phyloP scores from a whole-genome alignment of 2,888 invertebrate genomes.

The Platynereis dumerilii region DNA sequence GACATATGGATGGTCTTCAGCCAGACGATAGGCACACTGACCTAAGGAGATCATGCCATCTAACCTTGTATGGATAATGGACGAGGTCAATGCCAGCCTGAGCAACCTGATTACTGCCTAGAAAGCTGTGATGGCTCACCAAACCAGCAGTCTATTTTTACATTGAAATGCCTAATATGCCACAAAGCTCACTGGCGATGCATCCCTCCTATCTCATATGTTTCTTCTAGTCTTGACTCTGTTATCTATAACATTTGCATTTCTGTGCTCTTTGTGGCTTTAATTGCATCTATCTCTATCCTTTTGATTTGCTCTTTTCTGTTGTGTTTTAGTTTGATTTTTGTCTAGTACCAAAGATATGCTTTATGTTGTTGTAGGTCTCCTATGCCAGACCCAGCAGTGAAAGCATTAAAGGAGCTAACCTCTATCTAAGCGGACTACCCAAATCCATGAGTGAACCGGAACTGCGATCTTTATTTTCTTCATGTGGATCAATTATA shows the following conservation, averaged over 20 bases:
- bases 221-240: not conserved
- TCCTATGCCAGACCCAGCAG: conserved; percentile 65
- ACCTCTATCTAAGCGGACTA: conserved; percentile 65
- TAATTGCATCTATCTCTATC: conserved; percentile 1
- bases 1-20: no score
- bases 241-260: not conserved
- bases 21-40: no score
- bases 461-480: conserved; percentile 64
- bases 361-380: conserved; percentile 54
- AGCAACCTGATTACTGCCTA: no score
- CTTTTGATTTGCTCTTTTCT: not conserved
- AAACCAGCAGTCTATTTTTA: no score
- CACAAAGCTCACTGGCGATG: no score
- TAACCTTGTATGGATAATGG: no score
- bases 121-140: no score
- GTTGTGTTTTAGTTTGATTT: conserved; percentile 23
- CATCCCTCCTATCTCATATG: no score
- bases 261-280: not conserved
- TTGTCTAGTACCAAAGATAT: conserved; percentile 10
- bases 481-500: conserved; percentile 63
- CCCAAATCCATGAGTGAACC: conserved; percentile 63
- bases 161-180: no score
- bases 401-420: conserved; percentile 65
- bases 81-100: no score
- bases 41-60: no score